A percentile compares a stretch with the other conserved stretches of the same genome.
Conservation (phyloP, 1,140 invertebrate genomes). For the Dendroctonus ponderosae region DNA sequence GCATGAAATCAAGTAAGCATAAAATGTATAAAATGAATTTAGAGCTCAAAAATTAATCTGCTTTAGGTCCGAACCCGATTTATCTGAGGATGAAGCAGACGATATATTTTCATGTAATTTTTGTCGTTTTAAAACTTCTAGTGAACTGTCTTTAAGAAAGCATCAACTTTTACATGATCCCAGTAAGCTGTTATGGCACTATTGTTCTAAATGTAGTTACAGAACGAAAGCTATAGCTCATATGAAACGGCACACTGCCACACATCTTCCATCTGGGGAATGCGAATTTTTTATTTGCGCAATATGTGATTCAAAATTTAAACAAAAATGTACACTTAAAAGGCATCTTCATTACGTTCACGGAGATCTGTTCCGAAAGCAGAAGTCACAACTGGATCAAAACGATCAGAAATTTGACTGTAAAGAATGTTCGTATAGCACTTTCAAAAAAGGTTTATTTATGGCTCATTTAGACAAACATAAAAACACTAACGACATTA, state of each 20-base stretch:
- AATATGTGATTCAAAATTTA: conserved; percentile 7
- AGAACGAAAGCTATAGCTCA: conserved; percentile 20
- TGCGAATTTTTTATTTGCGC: conserved; percentile 3
- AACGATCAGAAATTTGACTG: not conserved
- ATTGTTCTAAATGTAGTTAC: conserved; percentile 17
- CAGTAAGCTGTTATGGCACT: not conserved
- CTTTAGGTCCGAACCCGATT: too few species aligned
- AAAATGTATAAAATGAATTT: too few species aligned
- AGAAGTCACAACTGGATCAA: not conserved
- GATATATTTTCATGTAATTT: not conserved
- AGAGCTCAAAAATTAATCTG: too few species aligned
- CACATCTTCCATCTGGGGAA: not conserved
- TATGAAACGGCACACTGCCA: conserved; percentile 10
- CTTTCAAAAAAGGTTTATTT: conserved; percentile 7
- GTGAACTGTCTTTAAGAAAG: not conserved
- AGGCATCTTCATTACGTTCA: conserved; percentile 15
- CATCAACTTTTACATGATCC: conserved; percentile 14
- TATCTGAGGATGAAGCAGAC: too few species aligned
- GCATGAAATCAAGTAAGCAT: too few species aligned
- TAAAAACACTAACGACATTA: conserved; percentile 7
- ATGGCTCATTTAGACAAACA: conserved; percentile 22
- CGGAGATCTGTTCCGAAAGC: not conserved
- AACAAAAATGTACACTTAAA: conserved; percentile 11
- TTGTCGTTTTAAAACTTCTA: conserved; percentile 9
- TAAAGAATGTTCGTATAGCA: conserved; percentile 16